Evolutionary conservation across 1,140 invertebrate species (phyloP), one percentile per base, ranked within the genome.

Genomic region (Caerostris extrusa): DNA sequence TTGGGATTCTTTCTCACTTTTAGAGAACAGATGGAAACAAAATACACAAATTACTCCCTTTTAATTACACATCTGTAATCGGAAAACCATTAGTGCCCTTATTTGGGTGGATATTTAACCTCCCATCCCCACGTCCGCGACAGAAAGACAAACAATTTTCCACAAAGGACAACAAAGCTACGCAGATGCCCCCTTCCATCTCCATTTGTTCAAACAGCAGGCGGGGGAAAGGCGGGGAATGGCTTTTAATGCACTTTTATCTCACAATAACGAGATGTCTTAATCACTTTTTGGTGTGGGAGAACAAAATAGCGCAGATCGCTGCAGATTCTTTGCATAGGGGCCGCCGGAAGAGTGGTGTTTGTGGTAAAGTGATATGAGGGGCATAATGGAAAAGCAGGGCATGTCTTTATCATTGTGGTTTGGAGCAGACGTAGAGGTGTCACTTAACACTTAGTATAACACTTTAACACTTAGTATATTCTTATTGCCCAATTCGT

Each of bases 231-330:
- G n/a, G 56, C 14, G 82, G 7, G 53, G 82, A 58, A 58, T 58
- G 82, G 82, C 56, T 83, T 83, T 83, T 83, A 83, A 83, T 83
- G 82, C 82, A 83, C 82, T 83, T 83, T 83, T 83, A 83, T 83
- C 82, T 83, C 53, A 58, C 82, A 83, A 83, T 83, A 83, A 83
- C 82, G 82, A 83, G 82, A 58, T 83, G 82, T 83, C 82, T 83
- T 83, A 83, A 83, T 83, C 82, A 58, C 69, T 77, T 77, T 77
- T 77, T 77, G 69, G 69, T 77, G 69, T 77, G 69, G 69, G 50
- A 34, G 69, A 77, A 77, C 69, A 77, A 53, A 77, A 77, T 77
- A 50, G 69, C 69, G 50, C 34, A 77, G 19, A 34, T 50, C 69
- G 69, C 69, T 34, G 69, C 69, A 77, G 69, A 77, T 77, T 77